Evolutionary conservation across 2,888 invertebrate genomes (phyloP), one percentile per base, ranked within the genome.

Genomic region (Amphipoea lucens): DNA sequence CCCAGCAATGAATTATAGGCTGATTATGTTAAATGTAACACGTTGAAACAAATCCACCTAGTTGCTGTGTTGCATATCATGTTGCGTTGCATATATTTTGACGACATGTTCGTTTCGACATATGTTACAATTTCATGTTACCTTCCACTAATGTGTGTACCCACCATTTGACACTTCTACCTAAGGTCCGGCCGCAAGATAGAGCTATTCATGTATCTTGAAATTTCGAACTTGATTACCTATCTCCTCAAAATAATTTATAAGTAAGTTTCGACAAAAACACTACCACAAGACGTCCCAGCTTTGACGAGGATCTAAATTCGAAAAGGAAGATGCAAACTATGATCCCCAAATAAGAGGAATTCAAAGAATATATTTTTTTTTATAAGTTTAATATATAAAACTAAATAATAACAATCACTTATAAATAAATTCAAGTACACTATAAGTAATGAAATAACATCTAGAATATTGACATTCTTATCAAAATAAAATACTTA

Each of bases 401-500:
- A 81, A 76, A 77, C 74, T 85, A 86, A 75, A 65, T 62, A 85
- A 76, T 54, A 74, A 85, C 62, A 87, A 82, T 87, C 73, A 81
- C 90, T 89, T 90, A 89, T 54, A 84, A 89, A 82, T 85, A 81
- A 23, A 66, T 48, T 70, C 29, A 73, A 74, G 45, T 51, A 66
- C 29, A 66, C 51, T 76, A 48, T 36, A 36, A 36, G 36, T 36
- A 75, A 68, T 67, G 12, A 78, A 74, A 74, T 78, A 74, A 68
- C 65, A 82, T 85, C 76, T 86, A 83, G 69, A 83, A 81, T 66
- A 74, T 68, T 51, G 74, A 63, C 63, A 78, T 65, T 57, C 86
- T 74, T 87, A 89, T 78, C 81, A 84, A 89, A 82, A 36, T 72
- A 85, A 79, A 90, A 82, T 85, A 86, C 82, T 81, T 84, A 89